Conservation (phyloP, 2,888 invertebrate genomes). For the Agriotes lineatus region DNA sequence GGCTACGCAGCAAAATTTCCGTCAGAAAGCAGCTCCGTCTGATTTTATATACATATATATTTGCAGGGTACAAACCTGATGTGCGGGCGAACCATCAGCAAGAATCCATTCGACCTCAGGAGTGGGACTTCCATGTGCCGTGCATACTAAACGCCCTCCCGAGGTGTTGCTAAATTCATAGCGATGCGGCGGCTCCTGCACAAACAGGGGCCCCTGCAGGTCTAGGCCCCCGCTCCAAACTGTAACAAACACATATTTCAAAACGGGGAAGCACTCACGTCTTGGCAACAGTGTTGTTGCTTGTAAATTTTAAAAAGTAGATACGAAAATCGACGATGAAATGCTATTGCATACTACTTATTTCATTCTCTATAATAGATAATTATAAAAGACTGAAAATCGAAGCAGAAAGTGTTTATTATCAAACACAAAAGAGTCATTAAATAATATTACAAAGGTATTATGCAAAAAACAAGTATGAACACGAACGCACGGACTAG, state of each 20-base stretch:
- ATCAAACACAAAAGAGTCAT: no score
- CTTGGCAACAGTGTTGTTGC: no score
- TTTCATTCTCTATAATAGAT: no score
- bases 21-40: background rate
- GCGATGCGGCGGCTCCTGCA: constrained; percentile 78
- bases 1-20: background rate
- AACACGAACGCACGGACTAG: no score
- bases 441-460: no score
- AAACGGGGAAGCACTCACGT: background rate
- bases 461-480: no score
- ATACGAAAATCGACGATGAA: background rate
- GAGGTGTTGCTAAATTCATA: constrained; percentile 84
- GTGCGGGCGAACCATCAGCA: constrained; percentile 77
- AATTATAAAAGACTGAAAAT: no score
- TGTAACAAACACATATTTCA: constrained; percentile 46
- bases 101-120: constrained; percentile 85
- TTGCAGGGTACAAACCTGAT: constrained; percentile 64
- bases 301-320: background rate
- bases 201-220: constrained; percentile 77
- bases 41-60: constrained; percentile 5
- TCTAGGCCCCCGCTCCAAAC: constrained; percentile 68
- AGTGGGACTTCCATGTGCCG: constrained; percentile 76
- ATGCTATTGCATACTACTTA: no score
- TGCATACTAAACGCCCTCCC: constrained; percentile 78
- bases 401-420: no score